Evolutionary conservation across 2,113 vertebrate genomes (phyloP), one percentile per base, ranked within the genome.

Genomic region (Thalassarche chlororhynchos): DNA sequence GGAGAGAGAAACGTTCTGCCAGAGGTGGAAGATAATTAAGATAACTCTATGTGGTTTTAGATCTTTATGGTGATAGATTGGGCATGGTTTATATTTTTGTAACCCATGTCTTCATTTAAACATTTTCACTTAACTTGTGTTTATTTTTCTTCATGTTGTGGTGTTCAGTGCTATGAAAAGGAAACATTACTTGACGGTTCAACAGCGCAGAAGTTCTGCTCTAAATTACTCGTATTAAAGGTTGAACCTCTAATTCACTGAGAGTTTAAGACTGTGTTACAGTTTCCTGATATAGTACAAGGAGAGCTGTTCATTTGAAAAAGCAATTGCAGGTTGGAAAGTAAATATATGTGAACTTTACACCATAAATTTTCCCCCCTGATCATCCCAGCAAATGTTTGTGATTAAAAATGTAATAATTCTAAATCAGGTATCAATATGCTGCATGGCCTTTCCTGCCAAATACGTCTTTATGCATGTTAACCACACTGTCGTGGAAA

Each of bases 301-400:
- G 36, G 74, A 94, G 79, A 96, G 98, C 98, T 98, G 96, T 98
- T 98, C 98, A 98, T 98, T 98, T 96, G 82, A 95, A 97, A 98
- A 96, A 98, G 90, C 79, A 94, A 29, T 97, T 98, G 98, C 98
- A 98, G 97, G 17, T 97, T 97, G 98, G 95, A 98, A 97, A 84
- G 90, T 83, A 51, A 90, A 86, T 52, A 28, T 77, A 25, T 80
- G 91, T 92, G 91, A 90, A 40, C 66, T 40, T 80, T 12, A 55
- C 52, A 71, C 93, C 74, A 34, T 94, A 77, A 58, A 11, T 57
- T 96, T 82, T 61, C 46, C 6, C 17, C 46, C 84, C 11, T 29
- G 28, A 49, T 94, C 87, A 71, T 91, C 64, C 51, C 74, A 91
- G 69, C 76, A 90, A 90, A 89, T 87, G n/a, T 95, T 71, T 89